phyloP scores from a whole-genome alignment of 2,888 invertebrate species.

The Heliconius charithonia region DNA sequence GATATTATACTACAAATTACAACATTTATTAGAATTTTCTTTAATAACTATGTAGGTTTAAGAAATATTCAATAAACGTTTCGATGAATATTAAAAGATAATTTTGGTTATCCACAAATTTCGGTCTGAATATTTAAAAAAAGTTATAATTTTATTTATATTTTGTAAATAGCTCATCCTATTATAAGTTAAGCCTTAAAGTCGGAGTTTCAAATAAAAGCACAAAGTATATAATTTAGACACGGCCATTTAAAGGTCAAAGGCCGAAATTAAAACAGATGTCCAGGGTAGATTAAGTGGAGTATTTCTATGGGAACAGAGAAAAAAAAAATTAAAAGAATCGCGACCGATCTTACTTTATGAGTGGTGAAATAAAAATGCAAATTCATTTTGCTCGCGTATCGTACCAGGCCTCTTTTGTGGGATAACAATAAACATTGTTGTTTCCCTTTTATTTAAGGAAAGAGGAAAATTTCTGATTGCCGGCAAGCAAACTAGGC shows the following conservation, averaged over 20 bases:
- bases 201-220: neutral
- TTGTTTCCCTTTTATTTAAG: slow-evolving; percentile 59
- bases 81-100: neutral
- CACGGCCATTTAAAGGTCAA: neutral
- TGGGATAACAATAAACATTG: slow-evolving; percentile 65
- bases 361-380: slow-evolving; percentile 58
- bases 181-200: slow-evolving; percentile 4
- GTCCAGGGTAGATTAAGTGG: slow-evolving; percentile 13
- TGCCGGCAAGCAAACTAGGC: slow-evolving; percentile 35
- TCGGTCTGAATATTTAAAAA: neutral
- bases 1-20: neutral
- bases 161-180: neutral
- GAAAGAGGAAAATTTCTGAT: slow-evolving; percentile 50
- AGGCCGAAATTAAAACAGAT: slow-evolving; percentile 26
- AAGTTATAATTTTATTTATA: slow-evolving; percentile 4
- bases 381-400: slow-evolving; percentile 69
- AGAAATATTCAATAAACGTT: neutral
- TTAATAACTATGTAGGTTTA: neutral
- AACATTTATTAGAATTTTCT: neutral
- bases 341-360: slow-evolving; percentile 57
- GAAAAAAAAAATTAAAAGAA: slow-evolving; percentile 58
- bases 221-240: neutral
- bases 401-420: slow-evolving; percentile 59
- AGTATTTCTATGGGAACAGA: slow-evolving; percentile 7
- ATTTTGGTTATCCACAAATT: neutral